Conservation (phyloP, 1,140 invertebrate genomes). For the Zaprionus kolodkinae region DNA sequence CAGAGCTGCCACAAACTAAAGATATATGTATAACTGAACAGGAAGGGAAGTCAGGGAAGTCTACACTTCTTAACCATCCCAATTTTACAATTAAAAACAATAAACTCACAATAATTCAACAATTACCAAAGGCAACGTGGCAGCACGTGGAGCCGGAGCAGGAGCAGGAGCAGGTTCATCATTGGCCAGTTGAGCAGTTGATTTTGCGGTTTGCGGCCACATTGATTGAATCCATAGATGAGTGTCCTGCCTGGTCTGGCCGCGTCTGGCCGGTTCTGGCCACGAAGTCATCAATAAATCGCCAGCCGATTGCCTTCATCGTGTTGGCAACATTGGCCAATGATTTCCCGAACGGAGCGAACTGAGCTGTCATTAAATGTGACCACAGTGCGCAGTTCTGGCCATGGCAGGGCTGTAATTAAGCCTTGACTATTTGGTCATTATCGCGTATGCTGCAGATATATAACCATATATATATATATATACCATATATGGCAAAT, state of each 20-base stretch:
- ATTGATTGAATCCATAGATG: slow-evolving; percentile 66
- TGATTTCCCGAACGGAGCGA: slow-evolving; percentile 39
- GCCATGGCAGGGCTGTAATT: slow-evolving; percentile 50
- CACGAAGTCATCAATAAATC: slow-evolving; percentile 62
- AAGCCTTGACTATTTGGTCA: slow-evolving; percentile 55
- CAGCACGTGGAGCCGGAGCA: no score
- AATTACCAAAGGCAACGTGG: background rate
- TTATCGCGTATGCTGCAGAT: slow-evolving; percentile 48
- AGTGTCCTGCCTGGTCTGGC: background rate
- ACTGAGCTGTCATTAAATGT: slow-evolving; percentile 65
- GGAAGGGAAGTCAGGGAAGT: no score
- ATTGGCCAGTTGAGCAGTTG: slow-evolving; percentile 49
- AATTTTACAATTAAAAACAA: slow-evolving; percentile 10
- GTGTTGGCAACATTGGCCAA: slow-evolving; percentile 34
- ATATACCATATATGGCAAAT: background rate
- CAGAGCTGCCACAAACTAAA: no score
- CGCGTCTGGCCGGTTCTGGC: background rate
- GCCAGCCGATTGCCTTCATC: slow-evolving; percentile 56
- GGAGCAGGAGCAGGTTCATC: slow-evolving; percentile 16
- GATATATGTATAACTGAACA: no score
- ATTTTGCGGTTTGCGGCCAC: slow-evolving; percentile 59
- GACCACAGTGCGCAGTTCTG: slow-evolving; percentile 53
- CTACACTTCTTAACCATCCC: background rate
- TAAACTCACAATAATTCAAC: slow-evolving; percentile 21
- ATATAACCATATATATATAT: background rate